Percentiles rank a stretch among this genome's conserved stretches.
Evolutionary conservation across 2,888 invertebrate species (phyloP).

Genomic region (Allygus modestus): DNA sequence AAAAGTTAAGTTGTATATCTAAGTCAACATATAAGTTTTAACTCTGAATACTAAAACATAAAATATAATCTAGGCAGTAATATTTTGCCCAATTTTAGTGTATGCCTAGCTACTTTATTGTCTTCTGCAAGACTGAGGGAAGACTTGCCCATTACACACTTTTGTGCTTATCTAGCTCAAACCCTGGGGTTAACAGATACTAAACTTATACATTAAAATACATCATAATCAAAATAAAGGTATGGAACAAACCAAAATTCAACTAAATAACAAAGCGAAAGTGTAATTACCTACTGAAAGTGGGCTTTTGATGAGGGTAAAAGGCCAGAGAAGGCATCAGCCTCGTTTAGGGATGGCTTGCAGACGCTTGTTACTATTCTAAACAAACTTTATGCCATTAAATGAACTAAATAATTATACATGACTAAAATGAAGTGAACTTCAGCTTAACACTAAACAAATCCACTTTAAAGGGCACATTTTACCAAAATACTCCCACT

Average conservation of each 20-base stretch:
- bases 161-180: too few species aligned
- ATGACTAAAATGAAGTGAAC: neutral
- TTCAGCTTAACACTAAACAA: slow-evolving; percentile 38
- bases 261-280: slow-evolving; percentile 1
- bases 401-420: neutral
- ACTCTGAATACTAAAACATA: too few species aligned
- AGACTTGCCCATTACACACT: too few species aligned
- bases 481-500: slow-evolving; percentile 35
- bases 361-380: slow-evolving; percentile 59
- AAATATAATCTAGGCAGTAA: too few species aligned
- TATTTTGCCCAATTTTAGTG: too few species aligned
- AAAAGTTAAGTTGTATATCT: too few species aligned
- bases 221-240: neutral
- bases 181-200: too few species aligned
- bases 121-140: too few species aligned
- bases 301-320: slow-evolving; percentile 60
- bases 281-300: slow-evolving; percentile 59
- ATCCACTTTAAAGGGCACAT: neutral
- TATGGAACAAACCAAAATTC: neutral
- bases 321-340: slow-evolving; percentile 63
- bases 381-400: neutral
- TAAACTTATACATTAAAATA: too few species aligned
- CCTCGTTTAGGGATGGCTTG: slow-evolving; percentile 57
- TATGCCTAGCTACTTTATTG: too few species aligned
- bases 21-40: too few species aligned